Conservation (phyloP, 2,888 invertebrate genomes). For the Escarpia spicata region DNA sequence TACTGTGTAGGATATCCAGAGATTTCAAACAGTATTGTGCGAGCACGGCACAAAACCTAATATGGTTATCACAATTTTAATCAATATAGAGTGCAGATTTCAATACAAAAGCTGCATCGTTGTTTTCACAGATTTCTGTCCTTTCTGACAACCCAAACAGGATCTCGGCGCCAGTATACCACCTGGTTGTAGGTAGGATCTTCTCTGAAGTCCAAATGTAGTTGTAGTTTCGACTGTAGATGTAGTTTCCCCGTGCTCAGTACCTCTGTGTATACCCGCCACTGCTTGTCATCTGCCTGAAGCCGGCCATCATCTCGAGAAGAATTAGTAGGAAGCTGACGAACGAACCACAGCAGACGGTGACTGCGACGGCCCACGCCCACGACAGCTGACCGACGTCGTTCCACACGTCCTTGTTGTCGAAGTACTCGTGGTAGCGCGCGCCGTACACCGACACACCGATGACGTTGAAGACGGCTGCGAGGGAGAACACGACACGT, state of each 20-base stretch:
- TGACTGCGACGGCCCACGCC: constrained; percentile 40
- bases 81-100: too few species aligned
- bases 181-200: too few species aligned
- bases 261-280: not conserved
- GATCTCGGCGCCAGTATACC: not conserved
- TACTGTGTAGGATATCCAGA: not conserved
- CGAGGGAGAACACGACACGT: not conserved
- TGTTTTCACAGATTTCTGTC: not conserved
- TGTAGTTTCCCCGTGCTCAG: not conserved
- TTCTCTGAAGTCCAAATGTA: not conserved
- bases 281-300: not conserved
- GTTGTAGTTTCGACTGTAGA: not conserved
- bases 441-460: constrained; percentile 37
- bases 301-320: not conserved
- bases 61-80: too few species aligned
- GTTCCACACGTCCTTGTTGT: constrained; percentile 34
- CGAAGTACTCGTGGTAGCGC: constrained; percentile 41
- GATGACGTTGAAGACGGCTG: constrained; percentile 40
- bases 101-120: too few species aligned
- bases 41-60: not conserved
- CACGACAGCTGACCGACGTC: constrained; percentile 38
- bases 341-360: constrained; percentile 25
- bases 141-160: not conserved
- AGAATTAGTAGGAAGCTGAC: constrained; percentile 31
- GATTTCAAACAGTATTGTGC: not conserved